These are phyloP conservation scores for Phymanthus crucifer DNA, from an alignment of 92 coral and sea anemone species.

Conservation along the genomic window DNA sequence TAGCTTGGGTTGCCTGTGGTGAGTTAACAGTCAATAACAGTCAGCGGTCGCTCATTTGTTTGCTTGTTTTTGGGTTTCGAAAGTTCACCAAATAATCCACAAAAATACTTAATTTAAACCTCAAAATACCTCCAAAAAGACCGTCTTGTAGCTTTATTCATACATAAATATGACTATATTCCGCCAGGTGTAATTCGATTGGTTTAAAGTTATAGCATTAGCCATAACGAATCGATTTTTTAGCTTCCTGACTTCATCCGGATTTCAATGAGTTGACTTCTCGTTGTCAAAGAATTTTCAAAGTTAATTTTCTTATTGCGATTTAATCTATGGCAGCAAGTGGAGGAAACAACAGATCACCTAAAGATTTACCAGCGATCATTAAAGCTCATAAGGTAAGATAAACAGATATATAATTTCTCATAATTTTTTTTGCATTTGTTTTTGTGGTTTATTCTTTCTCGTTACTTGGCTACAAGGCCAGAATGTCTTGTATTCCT, in stretches of 20 bases:
- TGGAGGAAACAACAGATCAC: conserved; percentile 75
- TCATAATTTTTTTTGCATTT: not conserved
- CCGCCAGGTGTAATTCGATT: not conserved
- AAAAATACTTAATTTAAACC: conserved; percentile 6
- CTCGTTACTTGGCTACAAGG: not conserved
- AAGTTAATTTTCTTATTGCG: not conserved
- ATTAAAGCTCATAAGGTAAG: conserved; percentile 33
- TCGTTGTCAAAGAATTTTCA: not conserved
- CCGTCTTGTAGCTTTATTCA: not conserved
- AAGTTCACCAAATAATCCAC: conserved; percentile 9
- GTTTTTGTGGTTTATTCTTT: not conserved
- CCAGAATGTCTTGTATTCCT: not conserved
- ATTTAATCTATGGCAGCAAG: conserved; percentile 56
- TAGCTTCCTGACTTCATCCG: conserved; percentile 21
- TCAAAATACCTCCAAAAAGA: conserved; percentile 3
- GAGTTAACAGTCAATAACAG: not conserved
- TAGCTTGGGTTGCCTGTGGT: conserved; percentile 26
- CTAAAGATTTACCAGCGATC: conserved; percentile 67
- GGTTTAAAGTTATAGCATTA: not conserved
- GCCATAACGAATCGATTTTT: not conserved
- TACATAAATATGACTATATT: conserved; percentile 1
- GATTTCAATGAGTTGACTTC: too few species aligned
- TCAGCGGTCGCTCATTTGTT: conserved; percentile 25
- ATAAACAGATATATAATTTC: not conserved
- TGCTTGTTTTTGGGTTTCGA: conserved; percentile 3